Evolutionary conservation across 2,113 vertebrate genomes (phyloP).

Genomic region (Manacus vitellinus): DNA sequence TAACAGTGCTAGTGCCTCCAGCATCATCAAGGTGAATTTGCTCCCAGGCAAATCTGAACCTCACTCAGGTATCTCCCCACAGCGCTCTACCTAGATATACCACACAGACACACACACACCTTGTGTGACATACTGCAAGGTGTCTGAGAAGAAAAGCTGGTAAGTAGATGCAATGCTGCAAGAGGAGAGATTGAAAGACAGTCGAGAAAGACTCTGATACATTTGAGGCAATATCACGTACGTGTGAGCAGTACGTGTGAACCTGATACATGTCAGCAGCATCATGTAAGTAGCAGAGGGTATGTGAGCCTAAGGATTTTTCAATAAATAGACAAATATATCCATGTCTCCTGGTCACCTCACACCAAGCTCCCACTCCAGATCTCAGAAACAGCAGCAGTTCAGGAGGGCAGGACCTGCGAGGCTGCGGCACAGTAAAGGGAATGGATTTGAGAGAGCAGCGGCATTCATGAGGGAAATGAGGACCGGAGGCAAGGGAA

Average conservation of each 20-base stretch:
- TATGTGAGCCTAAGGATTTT: not conserved
- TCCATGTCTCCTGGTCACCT: accelerated
- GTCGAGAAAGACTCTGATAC: not conserved
- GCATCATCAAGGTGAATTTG: not conserved
- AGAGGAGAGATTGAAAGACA: conserved; percentile 10
- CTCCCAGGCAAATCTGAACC: not conserved
- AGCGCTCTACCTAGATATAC: accelerated
- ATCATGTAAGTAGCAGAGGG: not conserved
- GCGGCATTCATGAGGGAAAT: accelerated
- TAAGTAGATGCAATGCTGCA: conserved; percentile 1
- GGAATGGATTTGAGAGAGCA: not conserved
- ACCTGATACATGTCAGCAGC: not conserved
- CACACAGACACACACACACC: not conserved
- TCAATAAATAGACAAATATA: not conserved
- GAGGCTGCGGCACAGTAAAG: not conserved
- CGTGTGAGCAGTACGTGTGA: conserved; percentile 1
- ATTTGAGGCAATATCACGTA: not conserved
- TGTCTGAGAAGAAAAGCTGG: not conserved
- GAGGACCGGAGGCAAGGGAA: accelerated
- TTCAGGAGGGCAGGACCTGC: not conserved
- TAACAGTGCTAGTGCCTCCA: not conserved
- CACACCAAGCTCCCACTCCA: not conserved
- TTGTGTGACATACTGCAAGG: not conserved
- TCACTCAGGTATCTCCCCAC: not conserved
- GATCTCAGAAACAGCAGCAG: not conserved